phyloP scores from a whole-genome alignment of 2,888 invertebrate species.

The Pinctada fucata region DNA sequence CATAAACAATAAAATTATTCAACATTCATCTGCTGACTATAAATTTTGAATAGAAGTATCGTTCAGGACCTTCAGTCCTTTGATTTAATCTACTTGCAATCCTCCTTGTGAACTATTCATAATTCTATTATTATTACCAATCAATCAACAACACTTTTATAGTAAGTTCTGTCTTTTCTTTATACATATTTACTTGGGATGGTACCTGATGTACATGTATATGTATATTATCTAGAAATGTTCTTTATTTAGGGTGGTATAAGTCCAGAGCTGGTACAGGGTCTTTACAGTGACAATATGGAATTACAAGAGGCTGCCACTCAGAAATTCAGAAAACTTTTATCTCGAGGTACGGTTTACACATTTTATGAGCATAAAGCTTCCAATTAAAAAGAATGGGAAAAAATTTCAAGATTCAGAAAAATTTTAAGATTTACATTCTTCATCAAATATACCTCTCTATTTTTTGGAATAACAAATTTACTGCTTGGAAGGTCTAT shows the following conservation, averaged over 20 bases:
- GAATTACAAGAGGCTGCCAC: slow-evolving; percentile 91
- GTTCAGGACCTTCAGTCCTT: not conserved
- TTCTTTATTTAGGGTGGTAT: slow-evolving; percentile 76
- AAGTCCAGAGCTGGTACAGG: slow-evolving; percentile 89
- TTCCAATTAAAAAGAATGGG: too few species aligned
- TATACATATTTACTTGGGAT: too few species aligned
- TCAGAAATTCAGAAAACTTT: slow-evolving; percentile 93
- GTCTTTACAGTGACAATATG: slow-evolving; percentile 80
- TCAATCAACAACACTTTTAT: too few species aligned
- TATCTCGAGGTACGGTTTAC: slow-evolving; percentile 82
- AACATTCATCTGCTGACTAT: not conserved
- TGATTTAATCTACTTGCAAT: not conserved
- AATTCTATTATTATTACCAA: not conserved
- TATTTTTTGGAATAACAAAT: not conserved
- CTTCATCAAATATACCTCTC: too few species aligned
- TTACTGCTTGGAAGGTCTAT: not conserved
- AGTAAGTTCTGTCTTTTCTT: too few species aligned
- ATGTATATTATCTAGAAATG: too few species aligned
- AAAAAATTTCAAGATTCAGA: too few species aligned
- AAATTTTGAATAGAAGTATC: not conserved
- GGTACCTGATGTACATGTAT: too few species aligned
- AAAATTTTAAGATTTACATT: too few species aligned
- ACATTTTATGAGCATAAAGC: too few species aligned
- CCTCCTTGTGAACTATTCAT: too few species aligned
- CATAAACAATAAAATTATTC: too few species aligned